Base-by-base conservation (phyloP, 2,888 invertebrate genomes). In the Amiota communis region DNA sequence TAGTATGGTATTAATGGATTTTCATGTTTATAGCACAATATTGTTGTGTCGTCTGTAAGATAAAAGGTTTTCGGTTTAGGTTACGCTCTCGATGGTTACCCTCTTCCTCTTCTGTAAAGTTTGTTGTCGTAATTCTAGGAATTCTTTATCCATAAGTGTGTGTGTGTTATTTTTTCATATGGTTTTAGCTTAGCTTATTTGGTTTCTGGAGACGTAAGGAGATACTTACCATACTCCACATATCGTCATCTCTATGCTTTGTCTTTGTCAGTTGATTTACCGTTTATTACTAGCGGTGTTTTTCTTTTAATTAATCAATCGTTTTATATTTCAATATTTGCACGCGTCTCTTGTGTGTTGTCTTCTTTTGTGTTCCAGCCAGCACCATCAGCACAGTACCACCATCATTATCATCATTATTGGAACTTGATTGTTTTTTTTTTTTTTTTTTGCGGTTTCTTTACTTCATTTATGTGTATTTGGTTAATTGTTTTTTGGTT, bases 1-100 rank as follows among this genome's bases (percentile, higher is more conserved):
- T 23, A 23, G 23, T 23, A 23, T 23, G 59, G 59, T 61, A 82
- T 79, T 84, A 83, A 81, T 82, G 83, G 76, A 78, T 79, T 77
- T 80, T 78, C 76, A 75, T 76, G 75, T 77, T 75, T 80, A 75
- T 46, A 74, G 76, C 72, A 47, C 75, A 78, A 76, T 46, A 47
- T 64, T 64, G 64, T 36, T 36, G 36, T 36, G 36, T 36, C 36
- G 36, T 36, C 68, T 68, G 20, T 67, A 36, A 70, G 23, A 70
- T 71, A 63, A 64, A 75, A 77, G 56, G 71, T 78, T 57, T 70
- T 23, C 47, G 70, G 47, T 70, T 57, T 76, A 68, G 67, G 72
- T 49, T 76, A 72, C 74, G 46, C 56, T 71, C 75, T 56, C 12
- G 6, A 53, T 53, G 12, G 12, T 61, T 61, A 9, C 23, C 10